These are phyloP conservation scores for Sipha maydis DNA, from an alignment of 2,888 invertebrate genomes.

Conservation along the genomic window DNA sequence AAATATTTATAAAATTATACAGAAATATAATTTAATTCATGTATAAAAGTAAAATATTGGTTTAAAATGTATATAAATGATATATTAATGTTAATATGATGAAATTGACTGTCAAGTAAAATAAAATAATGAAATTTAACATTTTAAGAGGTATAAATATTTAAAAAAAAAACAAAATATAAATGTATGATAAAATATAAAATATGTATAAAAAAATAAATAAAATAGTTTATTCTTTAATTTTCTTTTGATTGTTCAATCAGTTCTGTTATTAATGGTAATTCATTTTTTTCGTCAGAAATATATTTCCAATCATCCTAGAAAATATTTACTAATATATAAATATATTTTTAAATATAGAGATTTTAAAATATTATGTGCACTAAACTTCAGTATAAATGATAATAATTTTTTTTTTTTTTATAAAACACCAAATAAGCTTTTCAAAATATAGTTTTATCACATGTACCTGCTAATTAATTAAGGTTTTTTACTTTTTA, in stretches of 20 bases:
- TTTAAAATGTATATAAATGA: not conserved
- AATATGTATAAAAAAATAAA: not conserved
- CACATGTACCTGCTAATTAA: too few relatives aligned
- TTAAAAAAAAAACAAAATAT: slow-evolving; percentile 11
- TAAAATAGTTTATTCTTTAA: not conserved
- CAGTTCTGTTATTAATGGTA: slow-evolving; percentile 44
- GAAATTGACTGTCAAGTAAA: not conserved
- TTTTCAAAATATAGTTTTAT: too few relatives aligned
- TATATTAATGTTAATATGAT: not conserved
- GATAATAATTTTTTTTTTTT: too few relatives aligned
- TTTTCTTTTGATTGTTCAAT: slow-evolving; percentile 9
- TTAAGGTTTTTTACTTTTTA: too few relatives aligned
- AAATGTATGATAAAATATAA: too few relatives aligned
- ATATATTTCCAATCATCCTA: slow-evolving; percentile 24
- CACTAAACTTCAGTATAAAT: too few relatives aligned
- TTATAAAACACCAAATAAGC: too few relatives aligned
- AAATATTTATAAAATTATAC: too few relatives aligned
- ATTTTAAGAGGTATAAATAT: not conserved
- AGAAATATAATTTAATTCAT: not conserved
- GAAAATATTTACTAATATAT: not conserved
- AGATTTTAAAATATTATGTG: too few relatives aligned
- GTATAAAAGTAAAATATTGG: not conserved
- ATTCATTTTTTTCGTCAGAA: slow-evolving; percentile 16
- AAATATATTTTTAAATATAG: not conserved
- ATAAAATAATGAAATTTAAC: not conserved